These are phyloP conservation scores for Lasiurus borealis DNA, from an alignment of 2,113 vertebrate genomes.

Conservation along the genomic window DNA sequence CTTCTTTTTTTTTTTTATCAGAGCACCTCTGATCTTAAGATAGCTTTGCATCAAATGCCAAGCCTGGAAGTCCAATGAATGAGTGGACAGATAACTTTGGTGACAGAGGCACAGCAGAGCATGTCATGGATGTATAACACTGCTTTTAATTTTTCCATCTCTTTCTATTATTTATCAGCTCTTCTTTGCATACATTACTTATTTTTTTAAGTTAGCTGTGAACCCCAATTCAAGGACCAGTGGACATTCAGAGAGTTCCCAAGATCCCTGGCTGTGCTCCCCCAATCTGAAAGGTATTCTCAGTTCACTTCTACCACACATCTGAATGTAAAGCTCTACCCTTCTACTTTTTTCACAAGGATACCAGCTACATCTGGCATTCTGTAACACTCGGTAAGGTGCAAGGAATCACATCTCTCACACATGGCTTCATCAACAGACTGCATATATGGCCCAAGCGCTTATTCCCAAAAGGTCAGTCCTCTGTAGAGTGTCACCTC, in stretches of 20 bases:
- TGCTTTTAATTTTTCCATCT: background rate
- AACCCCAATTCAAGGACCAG: background rate
- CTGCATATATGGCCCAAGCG: background rate
- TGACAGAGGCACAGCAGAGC: background rate
- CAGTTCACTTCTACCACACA: background rate
- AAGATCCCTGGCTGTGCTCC: background rate
- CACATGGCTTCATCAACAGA: background rate
- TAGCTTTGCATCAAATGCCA: background rate
- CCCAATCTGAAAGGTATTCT: background rate
- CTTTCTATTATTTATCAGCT: conserved; percentile 29
- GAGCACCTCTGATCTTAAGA: conserved; percentile 13
- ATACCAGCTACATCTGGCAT: background rate
- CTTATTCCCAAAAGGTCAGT: background rate
- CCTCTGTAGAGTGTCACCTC: background rate
- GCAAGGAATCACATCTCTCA: background rate
- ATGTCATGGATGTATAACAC: background rate
- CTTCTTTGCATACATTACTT: background rate
- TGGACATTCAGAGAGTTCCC: background rate
- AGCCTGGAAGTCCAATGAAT: background rate
- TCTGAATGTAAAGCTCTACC: background rate
- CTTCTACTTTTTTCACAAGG: background rate
- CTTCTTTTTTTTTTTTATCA: background rate
- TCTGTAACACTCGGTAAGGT: background rate
- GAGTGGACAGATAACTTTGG: background rate
- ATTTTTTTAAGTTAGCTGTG: background rate